Evolutionary conservation across 2,113 vertebrate species (phyloP).

Genomic region (Seriola quinqueradiata): DNA sequence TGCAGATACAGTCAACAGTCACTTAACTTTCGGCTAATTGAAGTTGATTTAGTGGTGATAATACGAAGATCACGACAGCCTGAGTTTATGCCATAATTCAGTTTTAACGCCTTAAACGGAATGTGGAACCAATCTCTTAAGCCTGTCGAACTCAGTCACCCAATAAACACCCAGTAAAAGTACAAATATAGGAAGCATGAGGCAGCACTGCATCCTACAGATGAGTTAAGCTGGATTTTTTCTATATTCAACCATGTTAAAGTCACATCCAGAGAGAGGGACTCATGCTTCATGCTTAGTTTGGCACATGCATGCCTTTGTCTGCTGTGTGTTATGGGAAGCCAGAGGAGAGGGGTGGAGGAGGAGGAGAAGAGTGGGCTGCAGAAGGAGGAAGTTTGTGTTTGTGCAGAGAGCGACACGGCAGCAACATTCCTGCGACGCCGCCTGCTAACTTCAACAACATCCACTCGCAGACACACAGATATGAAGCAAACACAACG

Average conservation of each 20-base stretch:
- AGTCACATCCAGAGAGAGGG: slow-evolving; percentile 5
- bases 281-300: slow-evolving; percentile 62
- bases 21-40: slow-evolving; percentile 12
- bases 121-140: background rate
- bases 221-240: background rate
- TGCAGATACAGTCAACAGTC: slow-evolving; percentile 19
- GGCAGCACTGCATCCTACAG: too few species aligned
- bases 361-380: slow-evolving; percentile 27
- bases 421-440: slow-evolving; percentile 57
- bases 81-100: background rate
- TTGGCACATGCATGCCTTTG: slow-evolving; percentile 70
- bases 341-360: slow-evolving; percentile 35
- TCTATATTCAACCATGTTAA: background rate
- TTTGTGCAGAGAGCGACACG: slow-evolving; percentile 64
- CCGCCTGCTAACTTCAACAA: slow-evolving; percentile 38
- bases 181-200: background rate
- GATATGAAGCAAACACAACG: background rate
- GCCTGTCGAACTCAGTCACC: background rate
- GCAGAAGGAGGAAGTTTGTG: slow-evolving; percentile 71
- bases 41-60: background rate
- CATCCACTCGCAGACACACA: slow-evolving; percentile 13
- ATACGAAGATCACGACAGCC: background rate
- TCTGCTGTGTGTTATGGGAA: slow-evolving; percentile 65
- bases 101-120: background rate
- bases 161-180: background rate